Percentiles rank a stretch among this genome's conserved stretches.
These are phyloP conservation scores for Drosophila rellima DNA, from an alignment of 2,888 invertebrate species.

Conservation along the genomic window DNA sequence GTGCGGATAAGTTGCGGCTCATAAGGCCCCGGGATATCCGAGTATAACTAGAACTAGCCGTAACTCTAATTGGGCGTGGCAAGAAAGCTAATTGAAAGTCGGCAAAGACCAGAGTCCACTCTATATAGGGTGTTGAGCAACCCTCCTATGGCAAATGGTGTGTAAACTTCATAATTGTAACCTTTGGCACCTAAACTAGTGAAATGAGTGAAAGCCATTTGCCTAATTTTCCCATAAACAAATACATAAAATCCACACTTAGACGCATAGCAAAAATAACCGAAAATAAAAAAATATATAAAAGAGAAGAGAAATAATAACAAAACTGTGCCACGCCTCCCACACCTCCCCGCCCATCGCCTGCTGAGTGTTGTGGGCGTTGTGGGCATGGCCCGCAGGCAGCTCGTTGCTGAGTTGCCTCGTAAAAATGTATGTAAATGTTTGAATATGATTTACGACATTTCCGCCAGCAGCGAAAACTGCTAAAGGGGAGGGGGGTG, in stretches of 20 bases:
- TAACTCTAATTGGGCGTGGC: slow-evolving; percentile 47
- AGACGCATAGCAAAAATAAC: slow-evolving; percentile 59
- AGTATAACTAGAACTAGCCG: not conserved
- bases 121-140: slow-evolving; percentile 17
- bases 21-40: slow-evolving; percentile 29
- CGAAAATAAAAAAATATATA: slow-evolving; percentile 20
- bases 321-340: slow-evolving; percentile 46
- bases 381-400: slow-evolving; percentile 43
- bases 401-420: slow-evolving; percentile 59
- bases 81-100: slow-evolving; percentile 56
- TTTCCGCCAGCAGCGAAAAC: slow-evolving; percentile 57
- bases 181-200: slow-evolving; percentile 71
- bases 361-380: slow-evolving; percentile 17
- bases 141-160: slow-evolving; percentile 71
- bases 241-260: slow-evolving; percentile 84
- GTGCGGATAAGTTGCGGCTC: slow-evolving; percentile 55
- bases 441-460: slow-evolving; percentile 79
- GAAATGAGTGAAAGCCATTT: slow-evolving; percentile 78
- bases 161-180: slow-evolving; percentile 82
- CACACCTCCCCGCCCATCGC: slow-evolving; percentile 12
- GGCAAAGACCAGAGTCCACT: slow-evolving; percentile 14
- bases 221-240: slow-evolving; percentile 84
- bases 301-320: slow-evolving; percentile 13
- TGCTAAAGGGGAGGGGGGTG: slow-evolving; percentile 4
- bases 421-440: slow-evolving; percentile 82